A percentile compares a stretch with the other conserved stretches of the same genome.
phyloP scores from a whole-genome alignment of 2,888 invertebrate genomes.

The Calliopum simillimum region DNA sequence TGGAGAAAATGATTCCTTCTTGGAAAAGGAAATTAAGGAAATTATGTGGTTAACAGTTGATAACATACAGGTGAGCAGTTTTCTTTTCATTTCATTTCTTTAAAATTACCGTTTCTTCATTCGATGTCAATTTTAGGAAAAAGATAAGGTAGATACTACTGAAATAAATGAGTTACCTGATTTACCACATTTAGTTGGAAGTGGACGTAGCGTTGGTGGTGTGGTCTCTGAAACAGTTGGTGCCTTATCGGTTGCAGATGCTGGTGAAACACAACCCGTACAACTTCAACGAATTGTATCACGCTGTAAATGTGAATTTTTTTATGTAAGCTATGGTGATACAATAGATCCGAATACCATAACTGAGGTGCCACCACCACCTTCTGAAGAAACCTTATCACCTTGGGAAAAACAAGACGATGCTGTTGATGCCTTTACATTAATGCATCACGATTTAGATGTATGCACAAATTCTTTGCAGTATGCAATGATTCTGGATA shows the following conservation, averaged over 20 bases:
- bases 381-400: conserved; percentile 76
- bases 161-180: conserved; percentile 85
- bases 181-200: conserved; percentile 89
- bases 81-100: background rate
- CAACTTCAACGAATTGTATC: conserved; percentile 97
- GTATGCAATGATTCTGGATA: conserved; percentile 97
- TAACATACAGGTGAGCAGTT: conserved; percentile 78
- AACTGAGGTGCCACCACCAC: conserved; percentile 77
- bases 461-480: conserved; percentile 96
- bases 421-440: conserved; percentile 95
- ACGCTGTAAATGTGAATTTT: conserved; percentile 97
- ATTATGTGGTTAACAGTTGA: conserved; percentile 97
- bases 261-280: conserved; percentile 71
- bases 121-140: conserved; percentile 63
- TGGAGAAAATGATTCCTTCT: conserved; percentile 76
- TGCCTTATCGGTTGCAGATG: conserved; percentile 76
- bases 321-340: conserved; percentile 93
- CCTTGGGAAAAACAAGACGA: conserved; percentile 86
- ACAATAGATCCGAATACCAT: conserved; percentile 70
- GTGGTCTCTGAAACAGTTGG: conserved; percentile 94
- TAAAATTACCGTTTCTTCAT: background rate
- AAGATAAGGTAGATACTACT: conserved; percentile 78
- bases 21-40: conserved; percentile 79
- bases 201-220: conserved; percentile 96
- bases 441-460: conserved; percentile 98